Evolutionary conservation across 2,888 invertebrate species (phyloP).

Genomic region (Drosophila prolongata): DNA sequence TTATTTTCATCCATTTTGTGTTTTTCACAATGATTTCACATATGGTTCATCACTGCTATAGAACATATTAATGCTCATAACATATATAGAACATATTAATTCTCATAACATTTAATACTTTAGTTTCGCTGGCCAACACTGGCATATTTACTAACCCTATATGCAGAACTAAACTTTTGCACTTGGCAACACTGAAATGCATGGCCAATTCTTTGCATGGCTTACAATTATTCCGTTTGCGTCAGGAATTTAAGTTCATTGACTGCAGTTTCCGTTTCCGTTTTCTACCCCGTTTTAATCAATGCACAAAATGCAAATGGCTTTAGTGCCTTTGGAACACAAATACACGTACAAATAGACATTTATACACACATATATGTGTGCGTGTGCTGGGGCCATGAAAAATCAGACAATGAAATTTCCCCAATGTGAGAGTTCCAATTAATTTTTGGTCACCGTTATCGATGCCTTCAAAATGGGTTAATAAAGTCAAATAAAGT

Average conservation of each 20-base stretch:
- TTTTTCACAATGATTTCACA: too few species aligned
- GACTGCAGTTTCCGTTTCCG: constrained; percentile 20
- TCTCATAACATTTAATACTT: neutral
- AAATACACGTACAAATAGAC: constrained; percentile 16
- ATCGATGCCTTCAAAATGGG: constrained; percentile 70
- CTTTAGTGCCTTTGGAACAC: constrained; percentile 34
- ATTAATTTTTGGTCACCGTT: constrained; percentile 75
- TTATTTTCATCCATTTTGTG: too few species aligned
- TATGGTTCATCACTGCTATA: too few species aligned
- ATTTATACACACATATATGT: neutral
- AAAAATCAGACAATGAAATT: constrained; percentile 47
- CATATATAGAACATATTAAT: too few species aligned
- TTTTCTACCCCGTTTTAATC: constrained; percentile 41
- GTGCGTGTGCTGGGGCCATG: constrained; percentile 24
- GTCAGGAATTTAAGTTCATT: constrained; percentile 11
- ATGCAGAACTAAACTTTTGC: neutral
- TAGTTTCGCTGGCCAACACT: neutral
- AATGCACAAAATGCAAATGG: constrained; percentile 65
- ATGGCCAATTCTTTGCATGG: neutral
- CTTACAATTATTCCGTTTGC: constrained; percentile 5
- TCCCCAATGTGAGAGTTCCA: constrained; percentile 75
- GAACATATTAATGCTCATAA: too few species aligned
- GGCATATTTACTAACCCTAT: neutral
- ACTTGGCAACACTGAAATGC: constrained; percentile 19
- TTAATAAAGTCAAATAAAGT: constrained; percentile 76